Conservation (phyloP, 2,797 vertebrate genomes). For the Galaxias olidus region DNA sequence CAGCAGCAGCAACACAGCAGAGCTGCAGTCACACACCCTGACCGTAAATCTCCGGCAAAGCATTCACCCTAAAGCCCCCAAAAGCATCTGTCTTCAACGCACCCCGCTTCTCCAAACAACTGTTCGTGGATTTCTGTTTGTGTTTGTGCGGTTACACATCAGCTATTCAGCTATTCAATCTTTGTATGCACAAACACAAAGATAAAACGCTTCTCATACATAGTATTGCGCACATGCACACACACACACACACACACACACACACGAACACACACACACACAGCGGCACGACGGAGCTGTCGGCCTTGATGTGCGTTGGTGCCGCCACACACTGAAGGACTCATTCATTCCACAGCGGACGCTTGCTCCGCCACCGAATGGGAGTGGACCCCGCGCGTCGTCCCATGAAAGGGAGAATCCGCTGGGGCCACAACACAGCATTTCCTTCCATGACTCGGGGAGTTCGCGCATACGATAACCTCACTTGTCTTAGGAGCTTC, state of each 20-base stretch:
- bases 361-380: not conserved
- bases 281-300: not conserved
- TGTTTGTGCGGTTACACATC: too few species aligned
- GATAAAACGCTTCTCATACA: too few species aligned
- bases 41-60: not conserved
- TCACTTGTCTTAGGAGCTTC: constrained; percentile 7
- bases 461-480: constrained; percentile 1
- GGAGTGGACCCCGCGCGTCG: not conserved
- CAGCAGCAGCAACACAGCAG: not conserved
- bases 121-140: too few species aligned
- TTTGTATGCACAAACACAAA: not conserved
- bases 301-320: not conserved
- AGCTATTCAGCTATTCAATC: not conserved
- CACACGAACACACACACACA: not conserved
- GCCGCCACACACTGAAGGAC: not conserved
- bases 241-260: not conserved
- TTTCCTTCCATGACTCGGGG: constrained; percentile 10
- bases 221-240: not conserved
- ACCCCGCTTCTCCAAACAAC: not conserved
- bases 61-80: not conserved
- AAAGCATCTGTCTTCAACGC: not conserved
- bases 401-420: constrained; percentile 8
- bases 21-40: not conserved
- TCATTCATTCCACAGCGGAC: not conserved
- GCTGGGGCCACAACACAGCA: not conserved